Conservation (phyloP, 1,140 invertebrate species). For the Solen grandis region DNA sequence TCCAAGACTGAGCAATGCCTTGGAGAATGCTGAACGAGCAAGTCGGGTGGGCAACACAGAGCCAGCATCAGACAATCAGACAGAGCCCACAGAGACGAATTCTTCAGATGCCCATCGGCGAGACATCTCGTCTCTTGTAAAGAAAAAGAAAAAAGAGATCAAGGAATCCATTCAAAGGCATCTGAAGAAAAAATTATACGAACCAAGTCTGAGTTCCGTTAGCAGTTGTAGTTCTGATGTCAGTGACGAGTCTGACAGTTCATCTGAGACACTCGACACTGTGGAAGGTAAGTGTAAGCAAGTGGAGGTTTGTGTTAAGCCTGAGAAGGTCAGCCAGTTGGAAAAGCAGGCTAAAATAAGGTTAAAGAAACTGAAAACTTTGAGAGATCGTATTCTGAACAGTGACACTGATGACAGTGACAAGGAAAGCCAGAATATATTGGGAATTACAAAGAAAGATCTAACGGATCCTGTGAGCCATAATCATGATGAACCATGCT, state of each 20-base stretch:
- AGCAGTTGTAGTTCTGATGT: slow-evolving; percentile 72
- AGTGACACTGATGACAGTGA: slow-evolving; percentile 65
- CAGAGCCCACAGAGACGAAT: neutral
- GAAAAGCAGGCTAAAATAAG: slow-evolving; percentile 52
- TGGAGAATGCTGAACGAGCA: slow-evolving; percentile 47
- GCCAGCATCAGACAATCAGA: neutral
- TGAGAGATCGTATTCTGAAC: slow-evolving; percentile 62
- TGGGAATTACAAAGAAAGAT: slow-evolving; percentile 1
- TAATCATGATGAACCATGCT: neutral
- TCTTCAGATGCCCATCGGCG: neutral
- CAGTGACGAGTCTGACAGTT: slow-evolving; percentile 65
- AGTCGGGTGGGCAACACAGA: neutral
- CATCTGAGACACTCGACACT: slow-evolving; percentile 36
- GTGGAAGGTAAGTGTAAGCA: slow-evolving; percentile 34
- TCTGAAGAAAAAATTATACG: slow-evolving; percentile 6
- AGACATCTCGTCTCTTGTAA: slow-evolving; percentile 6
- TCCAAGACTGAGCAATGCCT: slow-evolving; percentile 27
- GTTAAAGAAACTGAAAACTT: slow-evolving; percentile 66
- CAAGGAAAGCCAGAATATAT: slow-evolving; percentile 27
- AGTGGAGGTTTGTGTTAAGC: slow-evolving; percentile 8
- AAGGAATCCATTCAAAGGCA: slow-evolving; percentile 1
- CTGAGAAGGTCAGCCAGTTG: slow-evolving; percentile 10
- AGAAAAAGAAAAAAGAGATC: slow-evolving; percentile 36
- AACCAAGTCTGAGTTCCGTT: slow-evolving; percentile 9
- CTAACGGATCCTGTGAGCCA: neutral